These are phyloP conservation scores for Agriopis aurantiaria DNA, from an alignment of 2,888 invertebrate genomes.

Conservation along the genomic window DNA sequence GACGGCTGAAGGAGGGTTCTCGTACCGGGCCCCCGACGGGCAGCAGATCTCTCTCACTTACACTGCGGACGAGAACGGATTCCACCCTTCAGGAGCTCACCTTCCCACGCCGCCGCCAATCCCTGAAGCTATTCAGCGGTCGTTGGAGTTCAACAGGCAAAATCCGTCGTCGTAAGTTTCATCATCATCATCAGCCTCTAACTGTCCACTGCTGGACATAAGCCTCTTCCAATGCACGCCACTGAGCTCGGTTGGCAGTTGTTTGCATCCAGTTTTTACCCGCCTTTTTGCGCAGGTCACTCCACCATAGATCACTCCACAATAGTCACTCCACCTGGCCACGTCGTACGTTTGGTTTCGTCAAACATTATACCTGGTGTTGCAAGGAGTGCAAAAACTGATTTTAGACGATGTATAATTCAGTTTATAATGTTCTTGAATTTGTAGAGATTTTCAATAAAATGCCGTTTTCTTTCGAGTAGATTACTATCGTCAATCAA, in stretches of 20 bases:
- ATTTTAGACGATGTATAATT: background rate
- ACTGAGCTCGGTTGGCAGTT: no score
- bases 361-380: background rate
- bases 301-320: no score
- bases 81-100: conserved; percentile 88
- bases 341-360: conserved; percentile 34
- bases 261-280: no score
- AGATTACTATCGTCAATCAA: background rate
- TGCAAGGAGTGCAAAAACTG: background rate
- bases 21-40: conserved; percentile 89
- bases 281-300: no score
- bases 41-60: conserved; percentile 88
- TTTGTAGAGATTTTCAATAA: background rate
- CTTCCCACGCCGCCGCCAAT: conserved; percentile 87
- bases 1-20: conserved; percentile 89
- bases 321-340: no score
- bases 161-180: conserved; percentile 62
- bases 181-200: no score
- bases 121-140: conserved; percentile 85
- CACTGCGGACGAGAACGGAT: conserved; percentile 90
- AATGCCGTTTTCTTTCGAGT: background rate
- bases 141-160: conserved; percentile 77
- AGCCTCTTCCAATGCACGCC: no score
- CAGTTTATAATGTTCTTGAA: background rate
- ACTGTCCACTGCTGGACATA: no score